A percentile compares a stretch with the other conserved stretches of the same genome.
These are phyloP conservation scores for Megaceryle alcyon DNA, from an alignment of 2,797 vertebrate species.

Conservation along the genomic window DNA sequence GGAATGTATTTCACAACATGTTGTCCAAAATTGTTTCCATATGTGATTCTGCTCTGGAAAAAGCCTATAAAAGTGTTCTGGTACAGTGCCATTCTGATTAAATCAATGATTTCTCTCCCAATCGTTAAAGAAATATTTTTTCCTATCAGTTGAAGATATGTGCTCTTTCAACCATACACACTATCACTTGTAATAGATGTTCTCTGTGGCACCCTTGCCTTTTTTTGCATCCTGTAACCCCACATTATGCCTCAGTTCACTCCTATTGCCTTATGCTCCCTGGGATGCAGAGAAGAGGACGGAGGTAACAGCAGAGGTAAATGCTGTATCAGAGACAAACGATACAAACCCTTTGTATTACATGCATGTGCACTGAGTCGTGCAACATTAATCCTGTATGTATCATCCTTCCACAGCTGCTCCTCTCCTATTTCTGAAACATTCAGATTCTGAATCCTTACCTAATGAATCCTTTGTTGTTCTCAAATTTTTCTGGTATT, in stretches of 20 bases:
- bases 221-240: not conserved
- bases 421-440: not conserved
- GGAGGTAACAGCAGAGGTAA: not conserved
- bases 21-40: slow-evolving; percentile 29
- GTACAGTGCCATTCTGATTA: not conserved
- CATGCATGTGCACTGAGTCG: not conserved
- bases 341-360: not conserved
- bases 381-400: not conserved
- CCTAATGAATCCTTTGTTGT: not conserved
- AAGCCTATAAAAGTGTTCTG: not conserved
- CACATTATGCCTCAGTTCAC: not conserved
- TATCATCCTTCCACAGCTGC: not conserved
- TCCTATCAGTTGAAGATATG: not conserved
- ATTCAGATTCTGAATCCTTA: not conserved
- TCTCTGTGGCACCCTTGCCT: not conserved
- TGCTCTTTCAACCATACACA: not conserved
- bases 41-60: not conserved
- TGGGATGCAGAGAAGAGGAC: not conserved
- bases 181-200: not conserved
- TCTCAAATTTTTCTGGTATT: not conserved
- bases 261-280: not conserved
- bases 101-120: not conserved
- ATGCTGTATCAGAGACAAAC: not conserved
- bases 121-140: not conserved
- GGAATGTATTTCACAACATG: slow-evolving; percentile 1